A percentile compares a stretch with the other conserved stretches of the same genome.
Evolutionary conservation across 2,797 vertebrate species (phyloP).

Genomic region (Eulemur coronatus): DNA sequence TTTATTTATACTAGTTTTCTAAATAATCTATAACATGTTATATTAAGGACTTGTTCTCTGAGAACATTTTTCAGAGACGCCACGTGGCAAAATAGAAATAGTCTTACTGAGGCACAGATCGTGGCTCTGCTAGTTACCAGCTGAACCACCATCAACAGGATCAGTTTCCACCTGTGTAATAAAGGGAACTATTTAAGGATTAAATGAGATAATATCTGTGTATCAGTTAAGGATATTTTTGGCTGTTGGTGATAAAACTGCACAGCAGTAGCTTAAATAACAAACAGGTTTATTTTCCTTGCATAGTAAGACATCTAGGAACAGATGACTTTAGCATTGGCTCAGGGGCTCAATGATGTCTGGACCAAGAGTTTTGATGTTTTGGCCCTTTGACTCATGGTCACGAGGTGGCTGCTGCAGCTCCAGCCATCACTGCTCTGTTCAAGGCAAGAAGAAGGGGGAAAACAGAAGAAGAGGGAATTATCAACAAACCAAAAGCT

Average conservation of each 20-base stretch:
- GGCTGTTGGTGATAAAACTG: neutral
- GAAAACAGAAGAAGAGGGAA: neutral
- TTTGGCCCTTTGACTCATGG: neutral
- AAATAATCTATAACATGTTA: neutral
- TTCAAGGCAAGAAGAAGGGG: neutral
- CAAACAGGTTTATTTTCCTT: neutral
- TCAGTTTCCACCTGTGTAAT: neutral
- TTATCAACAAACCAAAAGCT: neutral
- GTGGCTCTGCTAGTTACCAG: neutral
- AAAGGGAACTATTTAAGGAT: neutral
- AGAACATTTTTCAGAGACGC: neutral
- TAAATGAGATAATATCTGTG: neutral
- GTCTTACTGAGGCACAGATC: neutral
- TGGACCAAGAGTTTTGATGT: neutral
- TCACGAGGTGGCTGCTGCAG: neutral
- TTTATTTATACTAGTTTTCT: neutral
- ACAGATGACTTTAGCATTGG: neutral
- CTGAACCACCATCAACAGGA: neutral
- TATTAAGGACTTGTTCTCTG: neutral
- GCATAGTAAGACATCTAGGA: neutral
- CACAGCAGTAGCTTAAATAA: neutral
- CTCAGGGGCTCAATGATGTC: neutral
- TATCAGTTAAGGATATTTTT: neutral
- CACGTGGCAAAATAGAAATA: neutral
- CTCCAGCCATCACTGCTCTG: neutral